Evolutionary conservation across 2,797 vertebrate genomes (phyloP), one percentile per base, ranked within the genome.

Genomic region (Malacoctenus gilli): DNA sequence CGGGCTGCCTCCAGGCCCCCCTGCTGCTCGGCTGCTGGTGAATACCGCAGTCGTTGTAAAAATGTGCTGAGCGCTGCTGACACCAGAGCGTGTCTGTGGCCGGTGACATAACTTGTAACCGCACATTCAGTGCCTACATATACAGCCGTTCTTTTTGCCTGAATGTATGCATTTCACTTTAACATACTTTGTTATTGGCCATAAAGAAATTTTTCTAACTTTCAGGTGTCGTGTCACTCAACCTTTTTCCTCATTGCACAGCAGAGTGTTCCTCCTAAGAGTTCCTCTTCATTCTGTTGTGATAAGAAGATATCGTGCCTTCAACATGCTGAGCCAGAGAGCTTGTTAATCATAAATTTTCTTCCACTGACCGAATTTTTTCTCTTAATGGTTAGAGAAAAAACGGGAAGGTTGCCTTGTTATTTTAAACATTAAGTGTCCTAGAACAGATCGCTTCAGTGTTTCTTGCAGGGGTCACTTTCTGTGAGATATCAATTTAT

Each of bases 61-160:
- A 75, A 60, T 56, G 10, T 54, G 59, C 50, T 65, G 53, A 72
- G 35, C 59, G 60, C 59, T 54, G 50, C 34, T 68, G 19, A 47
- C 14, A 23, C 47, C 9, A 50, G 8, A 12, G 12, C 8, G 11
- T 34, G 13, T 43, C 13, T 34, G 13, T 43, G 32, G 21, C 36
- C 57, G 22, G 5, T 50, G 42, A 49, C 42, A 52, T 49, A 22
- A 40, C 40, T 36, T 16, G 32, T 23, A 42, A 22, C 38, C 7
- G 4, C 30, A 25, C 31, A 35, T 14, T 34, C 16, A 5, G 10
- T 12, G 5, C 13, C 11, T 36, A 7, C 15, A 22, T 10, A 22
- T 28, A 9, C 13, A 5, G 16, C 34, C 2, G 12, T 40, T 16
- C 37, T n/a, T n/a, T n/a, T n/a, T 58, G 5, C 34, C 28, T 42